Percentiles rank a stretch among this genome's conserved stretches.
These are phyloP conservation scores for Hydrolagus affinis DNA, from an alignment of 2,113 vertebrate species.

Conservation along the genomic window DNA sequence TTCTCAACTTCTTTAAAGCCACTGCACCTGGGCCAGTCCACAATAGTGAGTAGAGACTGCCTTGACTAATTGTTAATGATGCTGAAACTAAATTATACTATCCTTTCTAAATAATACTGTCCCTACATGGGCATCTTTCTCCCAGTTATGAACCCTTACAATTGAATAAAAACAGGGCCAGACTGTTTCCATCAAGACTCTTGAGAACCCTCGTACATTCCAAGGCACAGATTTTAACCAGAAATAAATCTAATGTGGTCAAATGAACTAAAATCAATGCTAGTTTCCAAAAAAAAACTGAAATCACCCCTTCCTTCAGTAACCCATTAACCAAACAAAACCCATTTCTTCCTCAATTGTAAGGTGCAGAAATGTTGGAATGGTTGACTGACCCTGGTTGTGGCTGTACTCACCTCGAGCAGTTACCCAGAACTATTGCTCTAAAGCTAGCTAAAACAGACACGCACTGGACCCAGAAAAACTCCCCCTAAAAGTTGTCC, in stretches of 20 bases:
- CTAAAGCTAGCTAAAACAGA: constrained; percentile 44
- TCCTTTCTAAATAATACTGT: constrained; percentile 5
- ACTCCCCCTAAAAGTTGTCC: constrained; percentile 43
- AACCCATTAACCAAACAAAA: not conserved
- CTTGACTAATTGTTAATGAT: constrained; percentile 12
- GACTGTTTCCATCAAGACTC: too few species aligned
- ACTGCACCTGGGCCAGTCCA: constrained; percentile 35
- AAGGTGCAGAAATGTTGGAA: constrained; percentile 37
- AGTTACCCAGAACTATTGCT: constrained; percentile 36
- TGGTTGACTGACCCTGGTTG: not conserved
- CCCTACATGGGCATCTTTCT: not conserved
- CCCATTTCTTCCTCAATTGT: constrained; percentile 30
- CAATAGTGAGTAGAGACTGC: constrained; percentile 24
- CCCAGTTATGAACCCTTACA: not conserved
- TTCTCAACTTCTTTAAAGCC: constrained; percentile 37
- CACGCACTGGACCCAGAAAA: constrained; percentile 36
- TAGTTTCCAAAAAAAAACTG: not conserved
- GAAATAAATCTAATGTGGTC: too few species aligned
- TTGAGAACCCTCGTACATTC: too few species aligned
- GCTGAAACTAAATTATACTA: constrained; percentile 4
- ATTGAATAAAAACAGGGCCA: not conserved
- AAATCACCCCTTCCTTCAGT: not conserved
- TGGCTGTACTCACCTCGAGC: not conserved
- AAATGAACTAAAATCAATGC: not conserved
- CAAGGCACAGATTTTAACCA: too few species aligned